Evolutionary conservation across 2,888 invertebrate genomes (phyloP), one percentile per base, ranked within the genome.

Genomic region (Crossocerus cetratus): DNA sequence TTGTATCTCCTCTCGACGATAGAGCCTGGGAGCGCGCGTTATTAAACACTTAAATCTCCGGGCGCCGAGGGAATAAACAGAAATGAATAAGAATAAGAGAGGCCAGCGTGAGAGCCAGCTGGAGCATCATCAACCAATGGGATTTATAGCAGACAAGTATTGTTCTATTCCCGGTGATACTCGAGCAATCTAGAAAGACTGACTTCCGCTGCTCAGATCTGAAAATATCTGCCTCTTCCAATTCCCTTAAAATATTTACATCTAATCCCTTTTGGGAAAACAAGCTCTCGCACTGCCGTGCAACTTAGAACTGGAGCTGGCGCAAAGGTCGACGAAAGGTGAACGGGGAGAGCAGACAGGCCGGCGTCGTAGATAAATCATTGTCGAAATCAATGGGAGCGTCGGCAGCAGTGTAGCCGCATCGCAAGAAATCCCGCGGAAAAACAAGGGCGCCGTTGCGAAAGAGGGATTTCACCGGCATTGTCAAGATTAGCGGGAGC

Each of bases 21-120:
- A 32, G 32, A 32, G 32, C 5, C 8, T 4, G 1, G 11, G 73
- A 59, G 70, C 68, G 73, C 68, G 69, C 78, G 79, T 86, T 86
- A 86, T 86, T 86, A 83, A 87, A 83, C 81, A 82, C 82, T 86
- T 84, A 83, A 87, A 87, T 85, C 82, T 84, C 83, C 69, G 77
- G 68, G 62, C 42, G 21, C 21, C 57, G 57, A 18, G 42, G 53
- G 66, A 68, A 79, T 79, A 79, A 82, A 70, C 76, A 70, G 49
- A 44, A 70, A 65, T 65, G 66, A 77, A 66, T 18, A 49, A 23
- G 49, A 49, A 49, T 14, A 16, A 58, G n/a, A n/a, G 45, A 65
- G 16, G 45, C 3, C 18, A 21, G 49, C 45, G 53, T 32, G 56
- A 32, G 57, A 59, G 45, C 32, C 55, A 18, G 18, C 42, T 18